Evolutionary conservation across 2,113 vertebrate species (phyloP), one percentile per base, ranked within the genome.

Genomic region (Columba livia): DNA sequence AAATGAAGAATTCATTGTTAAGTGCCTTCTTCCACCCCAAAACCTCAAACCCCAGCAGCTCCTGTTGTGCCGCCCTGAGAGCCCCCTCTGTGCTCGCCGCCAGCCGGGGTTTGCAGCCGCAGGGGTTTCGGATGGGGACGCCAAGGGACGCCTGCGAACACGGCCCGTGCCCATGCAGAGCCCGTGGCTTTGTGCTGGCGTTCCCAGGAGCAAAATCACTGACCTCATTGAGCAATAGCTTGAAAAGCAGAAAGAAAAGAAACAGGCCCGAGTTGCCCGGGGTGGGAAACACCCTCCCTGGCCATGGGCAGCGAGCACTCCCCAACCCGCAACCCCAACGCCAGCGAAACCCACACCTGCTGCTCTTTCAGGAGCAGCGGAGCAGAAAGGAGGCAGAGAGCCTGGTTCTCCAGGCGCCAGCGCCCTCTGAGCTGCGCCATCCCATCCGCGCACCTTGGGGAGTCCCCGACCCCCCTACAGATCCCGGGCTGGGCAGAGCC

Each of bases 381-480:
- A 15, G 62, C 47, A 73, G 54, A 38, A 56, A 31, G 53, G 32
- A 25, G 36, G 67, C 58, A 10, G 8, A 54, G 29, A 19, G 32
- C 2, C 65, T 6, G 40, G 31, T 13, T 75, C 32, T 13, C 42
- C 24, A 3, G 21, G 5, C 0, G 29, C 12, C 69, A 26, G 5
- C 62, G n/a, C 21, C n/a, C 36, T 4, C 36, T 5, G 1, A 15
- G 29, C 31, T 3, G 4, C 1, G 0, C 62, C 62, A 1, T 5
- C 54, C 82, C 48, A 12, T 11, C 12, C 57, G n/a, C 3, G 0
- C 75, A 32, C 34, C 65, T 15, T 5, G 0, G 28, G 67, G 79
- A 79, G 58, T 24, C 56, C 77, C 58, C 1, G 0, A 34, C 53
- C 88, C 42, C 20, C 5, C 71, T 48, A 3, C 3, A 1, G 42